These are phyloP conservation scores for Aeoliscus strigatus DNA, from an alignment of 2,797 vertebrate genomes.

Conservation along the genomic window DNA sequence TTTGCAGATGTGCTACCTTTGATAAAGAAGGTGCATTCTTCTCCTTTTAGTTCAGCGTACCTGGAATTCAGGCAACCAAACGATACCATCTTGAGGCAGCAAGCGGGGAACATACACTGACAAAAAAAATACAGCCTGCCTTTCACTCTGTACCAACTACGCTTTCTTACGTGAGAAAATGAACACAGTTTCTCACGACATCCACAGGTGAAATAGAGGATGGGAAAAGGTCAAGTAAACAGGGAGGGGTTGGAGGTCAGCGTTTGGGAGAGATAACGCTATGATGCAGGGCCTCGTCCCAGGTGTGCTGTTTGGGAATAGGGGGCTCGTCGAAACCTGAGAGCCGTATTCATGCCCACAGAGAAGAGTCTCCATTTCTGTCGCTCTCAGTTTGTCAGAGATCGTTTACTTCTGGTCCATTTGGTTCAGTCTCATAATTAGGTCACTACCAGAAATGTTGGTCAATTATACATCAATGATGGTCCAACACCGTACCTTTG, in stretches of 20 bases:
- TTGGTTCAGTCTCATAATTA: no score
- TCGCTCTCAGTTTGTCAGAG: conserved; percentile 5
- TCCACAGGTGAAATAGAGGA: conserved; percentile 25
- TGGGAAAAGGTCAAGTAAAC: conserved; percentile 31
- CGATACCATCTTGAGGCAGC: conserved; percentile 43
- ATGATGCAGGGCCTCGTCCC: conserved; percentile 40
- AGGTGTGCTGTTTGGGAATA: conserved; percentile 50
- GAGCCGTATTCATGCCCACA: conserved; percentile 17
- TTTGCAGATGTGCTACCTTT: conserved; percentile 7
- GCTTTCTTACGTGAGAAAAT: no score
- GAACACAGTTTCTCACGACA: conserved; percentile 16
- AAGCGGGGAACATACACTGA: conserved; percentile 23
- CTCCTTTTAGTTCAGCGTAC: conserved; percentile 49
- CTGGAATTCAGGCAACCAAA: conserved; percentile 55
- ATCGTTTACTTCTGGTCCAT: no score
- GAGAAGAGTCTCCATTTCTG: conserved; percentile 19
- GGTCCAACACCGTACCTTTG: no score
- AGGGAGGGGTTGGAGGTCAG: conserved; percentile 39
- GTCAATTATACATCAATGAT: no score
- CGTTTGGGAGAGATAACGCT: conserved; percentile 47
- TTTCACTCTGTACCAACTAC: conserved; percentile 1
- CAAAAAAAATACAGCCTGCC: no score
- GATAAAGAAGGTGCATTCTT: conserved; percentile 52
- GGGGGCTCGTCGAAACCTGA: conserved; percentile 45
- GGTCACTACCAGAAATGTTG: no score